A percentile compares a stretch with the other conserved stretches of the same genome.
Evolutionary conservation across 2,888 invertebrate species (phyloP).

Genomic region (Diaprepes abbreviatus): DNA sequence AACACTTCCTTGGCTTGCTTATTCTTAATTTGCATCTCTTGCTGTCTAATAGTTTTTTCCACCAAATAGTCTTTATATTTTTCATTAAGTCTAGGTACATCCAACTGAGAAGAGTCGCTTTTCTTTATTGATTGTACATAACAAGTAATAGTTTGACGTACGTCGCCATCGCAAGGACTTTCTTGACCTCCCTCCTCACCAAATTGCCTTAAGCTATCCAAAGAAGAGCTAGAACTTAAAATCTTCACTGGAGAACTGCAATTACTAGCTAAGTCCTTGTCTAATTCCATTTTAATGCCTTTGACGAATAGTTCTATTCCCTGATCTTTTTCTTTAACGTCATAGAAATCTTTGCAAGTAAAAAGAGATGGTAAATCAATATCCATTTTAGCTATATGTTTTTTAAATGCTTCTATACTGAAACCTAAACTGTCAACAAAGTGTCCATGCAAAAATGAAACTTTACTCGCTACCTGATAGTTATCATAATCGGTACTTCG

Average conservation of each 20-base stretch:
- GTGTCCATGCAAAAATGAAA: slow-evolving; percentile 65
- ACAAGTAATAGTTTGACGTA: slow-evolving; percentile 63
- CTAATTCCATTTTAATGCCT: slow-evolving; percentile 56
- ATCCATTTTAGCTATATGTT: slow-evolving; percentile 60
- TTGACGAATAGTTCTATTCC: slow-evolving; percentile 58
- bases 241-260: slow-evolving; percentile 61
- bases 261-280: slow-evolving; percentile 51
- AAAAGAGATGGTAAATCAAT: slow-evolving; percentile 57
- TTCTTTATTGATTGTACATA: slow-evolving; percentile 64
- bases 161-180: slow-evolving; percentile 65
- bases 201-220: slow-evolving; percentile 67
- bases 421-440: slow-evolving; percentile 66
- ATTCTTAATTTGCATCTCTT: slow-evolving; percentile 60
- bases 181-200: slow-evolving; percentile 67
- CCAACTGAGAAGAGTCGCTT: slow-evolving; percentile 41
- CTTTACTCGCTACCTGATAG: slow-evolving; percentile 66
- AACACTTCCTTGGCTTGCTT: slow-evolving; percentile 61
- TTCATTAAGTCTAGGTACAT: slow-evolving; percentile 20
- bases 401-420: slow-evolving; percentile 64
- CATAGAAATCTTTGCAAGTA: slow-evolving; percentile 55
- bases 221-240: slow-evolving; percentile 65
- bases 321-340: slow-evolving; percentile 56
- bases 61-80: slow-evolving; percentile 32
- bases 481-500: slow-evolving; percentile 64
- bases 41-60: slow-evolving; percentile 30